These are phyloP conservation scores for Syrmaticus mikado DNA, from an alignment of 2,113 vertebrate species.

Conservation along the genomic window DNA sequence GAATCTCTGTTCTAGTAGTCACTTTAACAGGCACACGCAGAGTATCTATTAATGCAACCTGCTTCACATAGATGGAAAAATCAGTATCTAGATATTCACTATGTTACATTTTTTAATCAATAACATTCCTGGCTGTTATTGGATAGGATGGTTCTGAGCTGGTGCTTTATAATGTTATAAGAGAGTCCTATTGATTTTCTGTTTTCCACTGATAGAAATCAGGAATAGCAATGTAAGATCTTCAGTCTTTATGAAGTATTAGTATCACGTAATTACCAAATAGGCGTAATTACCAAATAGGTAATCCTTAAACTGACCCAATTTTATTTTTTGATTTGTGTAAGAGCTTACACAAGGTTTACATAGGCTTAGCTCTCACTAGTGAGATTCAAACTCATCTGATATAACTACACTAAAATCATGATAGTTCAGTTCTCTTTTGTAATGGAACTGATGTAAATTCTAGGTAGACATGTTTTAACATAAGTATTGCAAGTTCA, in stretches of 20 bases:
- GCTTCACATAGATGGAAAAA: background rate
- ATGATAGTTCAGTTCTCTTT: background rate
- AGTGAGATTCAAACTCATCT: background rate
- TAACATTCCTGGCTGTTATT: slow-evolving; percentile 2
- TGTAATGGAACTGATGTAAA: background rate
- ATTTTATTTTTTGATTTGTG: background rate
- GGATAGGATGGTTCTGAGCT: background rate
- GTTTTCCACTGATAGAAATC: background rate
- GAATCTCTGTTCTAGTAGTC: background rate
- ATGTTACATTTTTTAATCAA: slow-evolving; percentile 23
- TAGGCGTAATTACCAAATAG: background rate
- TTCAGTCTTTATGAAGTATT: background rate
- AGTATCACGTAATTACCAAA: no score
- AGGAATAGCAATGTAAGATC: background rate
- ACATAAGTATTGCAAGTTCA: background rate
- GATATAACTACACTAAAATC: background rate
- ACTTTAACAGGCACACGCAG: background rate
- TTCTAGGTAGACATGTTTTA: background rate
- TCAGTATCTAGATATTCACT: background rate
- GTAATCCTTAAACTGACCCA: background rate
- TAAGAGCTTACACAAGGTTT: background rate
- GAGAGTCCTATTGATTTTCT: background rate
- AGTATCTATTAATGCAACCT: background rate
- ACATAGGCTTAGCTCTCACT: background rate
- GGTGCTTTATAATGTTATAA: background rate